These are phyloP conservation scores for Tipula helvola DNA, from an alignment of 2,888 invertebrate species.

Conservation along the genomic window DNA sequence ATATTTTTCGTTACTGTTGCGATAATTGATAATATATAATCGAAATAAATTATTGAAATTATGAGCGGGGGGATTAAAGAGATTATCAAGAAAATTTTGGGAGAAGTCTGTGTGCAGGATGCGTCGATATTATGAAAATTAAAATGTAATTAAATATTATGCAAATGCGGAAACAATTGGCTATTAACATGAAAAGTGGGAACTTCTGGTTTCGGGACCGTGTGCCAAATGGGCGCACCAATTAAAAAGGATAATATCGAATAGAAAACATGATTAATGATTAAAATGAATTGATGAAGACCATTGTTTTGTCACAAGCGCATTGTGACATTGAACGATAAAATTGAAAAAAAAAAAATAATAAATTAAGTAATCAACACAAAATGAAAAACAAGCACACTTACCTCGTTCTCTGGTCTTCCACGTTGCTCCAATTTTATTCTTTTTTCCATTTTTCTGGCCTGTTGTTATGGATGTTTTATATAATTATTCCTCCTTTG, in stretches of 20 bases:
- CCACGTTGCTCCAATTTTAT: conserved; percentile 91
- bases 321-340: conserved; percentile 12
- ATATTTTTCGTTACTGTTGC: neutral
- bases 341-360: conserved; percentile 13
- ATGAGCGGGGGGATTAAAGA: neutral
- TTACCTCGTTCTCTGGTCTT: conserved; percentile 80
- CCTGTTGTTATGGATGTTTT: neutral
- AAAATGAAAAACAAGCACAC: conserved; percentile 25
- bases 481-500: neutral
- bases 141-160: neutral
- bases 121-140: neutral
- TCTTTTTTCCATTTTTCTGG: conserved; percentile 72
- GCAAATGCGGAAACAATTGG: neutral
- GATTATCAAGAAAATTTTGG: neutral
- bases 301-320: conserved; percentile 7
- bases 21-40: neutral
- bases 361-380: neutral
- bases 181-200: neutral
- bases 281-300: neutral
- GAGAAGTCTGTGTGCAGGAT: neutral
- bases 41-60: neutral
- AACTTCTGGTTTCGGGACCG: neutral
- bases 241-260: neutral
- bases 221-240: neutral
- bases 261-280: neutral